phyloP scores from a whole-genome alignment of 2,797 vertebrate species.

The Rhinophrynus dorsalis region DNA sequence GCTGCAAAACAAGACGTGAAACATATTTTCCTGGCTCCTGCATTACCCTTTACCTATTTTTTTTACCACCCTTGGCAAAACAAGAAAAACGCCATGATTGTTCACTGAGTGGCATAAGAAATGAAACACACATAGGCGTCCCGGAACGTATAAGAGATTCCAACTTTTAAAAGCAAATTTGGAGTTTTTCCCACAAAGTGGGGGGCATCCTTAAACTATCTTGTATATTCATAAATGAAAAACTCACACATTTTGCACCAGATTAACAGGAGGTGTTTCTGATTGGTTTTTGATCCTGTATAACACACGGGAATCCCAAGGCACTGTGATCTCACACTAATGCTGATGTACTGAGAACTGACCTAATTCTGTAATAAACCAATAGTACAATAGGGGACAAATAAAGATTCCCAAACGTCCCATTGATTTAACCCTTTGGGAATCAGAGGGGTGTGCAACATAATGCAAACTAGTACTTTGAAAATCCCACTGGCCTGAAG shows the following conservation, averaged over 20 bases:
- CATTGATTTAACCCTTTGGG: no score
- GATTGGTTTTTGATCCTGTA: no score
- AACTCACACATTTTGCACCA: no score
- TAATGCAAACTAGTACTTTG: no score
- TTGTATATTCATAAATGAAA: no score
- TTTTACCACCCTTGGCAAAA: neutral
- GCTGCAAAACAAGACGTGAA: constrained; percentile 63
- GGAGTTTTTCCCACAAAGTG: neutral
- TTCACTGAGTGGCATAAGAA: neutral
- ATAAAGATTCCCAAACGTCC: no score
- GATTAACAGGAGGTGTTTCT: no score
- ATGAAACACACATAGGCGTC: neutral
- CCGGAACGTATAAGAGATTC: neutral
- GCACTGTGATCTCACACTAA: neutral
- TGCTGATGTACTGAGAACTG: neutral
- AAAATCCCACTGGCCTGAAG: no score
- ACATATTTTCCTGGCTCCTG: neutral
- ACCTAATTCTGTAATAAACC: no score
- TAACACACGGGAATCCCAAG: neutral
- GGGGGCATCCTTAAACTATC: no score
- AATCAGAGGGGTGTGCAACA: no score
- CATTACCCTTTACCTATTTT: constrained; percentile 1
- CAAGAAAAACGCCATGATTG: neutral
- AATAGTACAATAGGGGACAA: no score
- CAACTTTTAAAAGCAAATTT: neutral